Evolutionary conservation across 2,113 vertebrate genomes (phyloP).

Genomic region (Carettochelys insculpta): DNA sequence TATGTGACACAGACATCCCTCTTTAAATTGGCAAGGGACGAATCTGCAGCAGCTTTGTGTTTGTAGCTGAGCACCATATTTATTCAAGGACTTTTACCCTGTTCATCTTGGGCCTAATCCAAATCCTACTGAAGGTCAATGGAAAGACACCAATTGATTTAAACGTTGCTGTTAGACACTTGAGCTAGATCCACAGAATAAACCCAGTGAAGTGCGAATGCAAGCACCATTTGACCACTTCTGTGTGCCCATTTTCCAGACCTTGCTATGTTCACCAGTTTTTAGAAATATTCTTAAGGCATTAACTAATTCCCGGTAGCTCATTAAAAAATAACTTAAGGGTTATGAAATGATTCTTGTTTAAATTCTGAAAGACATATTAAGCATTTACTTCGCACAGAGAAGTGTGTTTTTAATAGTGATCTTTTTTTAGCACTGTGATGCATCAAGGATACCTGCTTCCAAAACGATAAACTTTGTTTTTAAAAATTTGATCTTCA

Average conservation of each 20-base stretch:
- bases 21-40: neutral
- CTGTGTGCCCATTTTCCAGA: neutral
- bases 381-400: neutral
- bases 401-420: neutral
- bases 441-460: neutral
- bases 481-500: neutral
- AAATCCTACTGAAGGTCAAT: neutral
- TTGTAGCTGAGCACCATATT: neutral
- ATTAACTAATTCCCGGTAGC: neutral
- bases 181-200: neutral
- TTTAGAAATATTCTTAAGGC: neutral
- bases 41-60: neutral
- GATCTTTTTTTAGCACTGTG: neutral
- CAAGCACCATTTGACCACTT: neutral
- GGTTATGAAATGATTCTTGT: neutral
- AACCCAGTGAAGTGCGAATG: neutral
- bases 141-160: neutral
- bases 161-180: neutral
- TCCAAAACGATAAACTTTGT: neutral
- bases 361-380: neutral
- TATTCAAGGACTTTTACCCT: neutral
- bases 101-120: neutral
- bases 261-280: neutral
- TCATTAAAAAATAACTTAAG: neutral
- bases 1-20: neutral